Evolutionary conservation across 2,113 vertebrate species (phyloP), one percentile per base, ranked within the genome.

Genomic region (Centrocercus urophasianus): DNA sequence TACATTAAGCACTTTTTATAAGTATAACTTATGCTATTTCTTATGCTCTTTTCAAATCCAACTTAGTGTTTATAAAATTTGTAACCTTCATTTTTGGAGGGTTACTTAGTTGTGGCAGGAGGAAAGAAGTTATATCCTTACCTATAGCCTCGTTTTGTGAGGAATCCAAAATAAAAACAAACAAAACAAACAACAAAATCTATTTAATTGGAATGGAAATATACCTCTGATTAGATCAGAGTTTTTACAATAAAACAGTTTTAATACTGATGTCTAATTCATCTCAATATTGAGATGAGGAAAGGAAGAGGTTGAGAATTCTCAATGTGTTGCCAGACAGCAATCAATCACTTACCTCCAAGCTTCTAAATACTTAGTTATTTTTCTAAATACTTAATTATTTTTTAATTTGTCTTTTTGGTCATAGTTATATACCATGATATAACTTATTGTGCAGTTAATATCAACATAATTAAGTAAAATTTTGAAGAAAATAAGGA

Each of bases 81-180:
- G 14, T 78, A 36, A 32, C 45, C 11, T 69, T 95, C 54, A 76
- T 92, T 97, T 96, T 79, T 42, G 48, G 79, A 93, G 87, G 61
- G 83, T 92, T 5, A 87, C 57, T 81, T 81, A 76, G 90, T 83
- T 76, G 3, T 4, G 38, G 56, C 71, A 47, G 50, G 73, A 92
- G 94, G 12, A 18, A 70, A 5, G 28, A 93, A 40, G 10, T 13
- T 81, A 83, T 88, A 79, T 86, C 93, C 78, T 82, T 93, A 60
- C 56, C 43, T 92, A 28, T 78, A 57, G 54, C 61, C 38, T 96
- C 69, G 86, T 65, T 96, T 89, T 77, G 11, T 61, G 50, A 85
- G 45, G 86, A 60, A 93, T 93, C 52, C 65, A 40, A 93, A 95
- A 93, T 88, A 43, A 87, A 86, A 34, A 21, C 92, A 74, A 74